Base-by-base conservation (phyloP, 2,797 vertebrate genomes). In the Rhinatrema bivittatum region DNA sequence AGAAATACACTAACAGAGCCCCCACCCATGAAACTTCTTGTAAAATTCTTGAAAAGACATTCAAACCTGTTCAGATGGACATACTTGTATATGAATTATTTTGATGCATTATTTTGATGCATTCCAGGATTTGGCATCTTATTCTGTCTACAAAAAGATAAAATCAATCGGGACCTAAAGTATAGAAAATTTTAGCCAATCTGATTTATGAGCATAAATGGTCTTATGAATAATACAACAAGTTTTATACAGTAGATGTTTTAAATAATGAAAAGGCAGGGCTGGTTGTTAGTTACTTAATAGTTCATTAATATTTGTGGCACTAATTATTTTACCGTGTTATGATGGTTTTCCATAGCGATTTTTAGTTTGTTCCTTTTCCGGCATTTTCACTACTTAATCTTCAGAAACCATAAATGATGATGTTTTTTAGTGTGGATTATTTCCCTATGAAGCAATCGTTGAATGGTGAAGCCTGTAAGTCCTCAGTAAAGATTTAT, bases 61-160 rank as follows among this genome's bases (percentile, higher is more conserved):
- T n/a, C n/a, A n/a, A n/a, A n/a, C n/a, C n/a, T n/a, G n/a, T n/a
- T n/a, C n/a, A n/a, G n/a, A n/a, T n/a, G n/a, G n/a, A n/a, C n/a
- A n/a, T n/a, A n/a, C n/a, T n/a, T n/a, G n/a, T n/a, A n/a, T n/a
- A n/a, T n/a, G n/a, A n/a, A n/a, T n/a, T n/a, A n/a, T n/a, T n/a
- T n/a, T n/a, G n/a, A n/a, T n/a, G n/a, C n/a, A n/a, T n/a, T n/a
- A n/a, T n/a, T n/a, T n/a, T n/a, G n/a, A n/a, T n/a, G n/a, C n/a
- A n/a, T n/a, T n/a, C n/a, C n/a, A n/a, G n/a, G n/a, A n/a, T n/a
- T n/a, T n/a, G n/a, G n/a, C n/a, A n/a, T n/a, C n/a, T n/a, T n/a
- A n/a, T 34, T 45, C 29, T 49, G 17, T 56, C 61, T 51, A 24
- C 16, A 63, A 49, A 41, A 31, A 49, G n/a, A 31, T 56, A 44